These are phyloP conservation scores for Oscheius onirici DNA, from an alignment of 2,888 invertebrate genomes.

Conservation along the genomic window DNA sequence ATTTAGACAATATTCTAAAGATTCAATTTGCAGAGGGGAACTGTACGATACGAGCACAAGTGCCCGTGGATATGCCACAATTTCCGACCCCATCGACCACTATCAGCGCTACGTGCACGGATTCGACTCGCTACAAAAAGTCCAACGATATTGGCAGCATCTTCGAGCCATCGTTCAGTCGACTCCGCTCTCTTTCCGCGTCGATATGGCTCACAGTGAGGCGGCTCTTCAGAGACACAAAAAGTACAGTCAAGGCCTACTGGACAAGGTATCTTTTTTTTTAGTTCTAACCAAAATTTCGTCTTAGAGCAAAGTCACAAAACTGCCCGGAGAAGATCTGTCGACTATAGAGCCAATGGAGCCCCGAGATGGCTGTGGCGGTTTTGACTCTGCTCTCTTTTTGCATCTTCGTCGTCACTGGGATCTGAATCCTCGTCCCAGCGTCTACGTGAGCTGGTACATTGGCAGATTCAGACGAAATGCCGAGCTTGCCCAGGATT, in stretches of 20 bases:
- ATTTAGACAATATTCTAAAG: too few relatives aligned
- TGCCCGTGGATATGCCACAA: constrained; percentile 52
- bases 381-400: constrained; percentile 51
- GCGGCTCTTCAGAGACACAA: constrained; percentile 31
- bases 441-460: constrained; percentile 54
- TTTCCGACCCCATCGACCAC: constrained; percentile 47
- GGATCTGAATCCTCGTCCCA: constrained; percentile 57
- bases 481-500: constrained; percentile 30
- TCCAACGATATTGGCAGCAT: constrained; percentile 62
- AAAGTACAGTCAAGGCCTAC: constrained; percentile 37
- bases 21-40: constrained; percentile 32
- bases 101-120: constrained; percentile 54
- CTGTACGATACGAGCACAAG: constrained; percentile 61
- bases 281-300: neutral
- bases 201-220: constrained; percentile 34
- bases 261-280: constrained; percentile 34
- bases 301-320: neutral
- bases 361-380: constrained; percentile 47
- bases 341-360: constrained; percentile 27
- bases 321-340: neutral
- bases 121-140: constrained; percentile 40
- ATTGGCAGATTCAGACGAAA: constrained; percentile 38
- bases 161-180: constrained; percentile 63
- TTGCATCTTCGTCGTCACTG: constrained; percentile 65
- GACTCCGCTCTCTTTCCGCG: constrained; percentile 54